A percentile compares a stretch with the other conserved stretches of the same genome.
These are phyloP conservation scores for Percopsis omiscomaycus DNA, from an alignment of 2,797 vertebrate genomes.

Conservation along the genomic window DNA sequence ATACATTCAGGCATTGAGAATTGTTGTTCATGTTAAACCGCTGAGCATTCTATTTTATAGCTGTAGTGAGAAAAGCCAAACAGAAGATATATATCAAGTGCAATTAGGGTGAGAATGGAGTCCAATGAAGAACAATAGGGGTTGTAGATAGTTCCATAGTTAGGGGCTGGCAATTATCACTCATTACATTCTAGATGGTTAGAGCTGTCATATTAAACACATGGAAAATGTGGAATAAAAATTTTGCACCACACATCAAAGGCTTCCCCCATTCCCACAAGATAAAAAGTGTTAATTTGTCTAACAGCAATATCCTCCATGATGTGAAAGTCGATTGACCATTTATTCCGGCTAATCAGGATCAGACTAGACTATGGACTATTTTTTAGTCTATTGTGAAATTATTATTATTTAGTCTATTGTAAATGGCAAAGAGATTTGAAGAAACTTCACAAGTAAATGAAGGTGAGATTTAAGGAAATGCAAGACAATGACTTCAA, in stretches of 20 bases:
- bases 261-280: constrained; percentile 34
- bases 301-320: constrained; percentile 17
- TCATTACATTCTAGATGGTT: constrained; percentile 63
- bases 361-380: constrained; percentile 10
- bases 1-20: constrained; percentile 42
- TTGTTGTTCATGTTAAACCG: constrained; percentile 44
- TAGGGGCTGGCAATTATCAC: constrained; percentile 63
- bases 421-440: constrained; percentile 14
- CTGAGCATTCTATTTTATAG: constrained; percentile 49
- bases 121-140: constrained; percentile 73
- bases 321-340: constrained; percentile 17
- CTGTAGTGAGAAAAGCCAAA: constrained; percentile 53
- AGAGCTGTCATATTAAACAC: constrained; percentile 65
- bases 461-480: not conserved
- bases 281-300: constrained; percentile 41
- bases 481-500: constrained; percentile 1
- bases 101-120: constrained; percentile 66
- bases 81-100: constrained; percentile 70
- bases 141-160: constrained; percentile 53
- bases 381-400: too few relatives aligned
- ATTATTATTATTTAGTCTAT: not conserved
- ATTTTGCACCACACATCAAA: constrained; percentile 49
- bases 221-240: constrained; percentile 64
- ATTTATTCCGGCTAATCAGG: not conserved
- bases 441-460: not conserved